These are phyloP conservation scores for Rhinoraja longicauda DNA, from an alignment of 2,797 vertebrate genomes.

Conservation along the genomic window DNA sequence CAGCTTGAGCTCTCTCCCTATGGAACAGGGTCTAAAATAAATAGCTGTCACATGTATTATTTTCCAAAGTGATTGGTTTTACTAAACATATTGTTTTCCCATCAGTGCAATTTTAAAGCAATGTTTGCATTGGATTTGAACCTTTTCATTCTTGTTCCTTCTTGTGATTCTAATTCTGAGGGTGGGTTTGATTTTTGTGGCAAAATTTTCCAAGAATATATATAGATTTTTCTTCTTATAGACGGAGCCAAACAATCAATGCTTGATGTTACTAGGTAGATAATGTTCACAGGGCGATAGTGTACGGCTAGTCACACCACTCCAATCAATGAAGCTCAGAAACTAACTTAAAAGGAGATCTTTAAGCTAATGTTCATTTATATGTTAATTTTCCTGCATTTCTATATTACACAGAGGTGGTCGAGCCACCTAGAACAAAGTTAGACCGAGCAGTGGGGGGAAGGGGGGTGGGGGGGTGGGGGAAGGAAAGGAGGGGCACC, in stretches of 20 bases:
- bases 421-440: too few species aligned
- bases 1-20: not conserved
- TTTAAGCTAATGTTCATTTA: not conserved
- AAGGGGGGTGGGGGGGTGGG: too few species aligned
- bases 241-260: not conserved
- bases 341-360: not conserved
- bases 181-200: not conserved
- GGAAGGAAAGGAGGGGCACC: too few species aligned
- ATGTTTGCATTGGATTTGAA: not conserved
- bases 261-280: not conserved
- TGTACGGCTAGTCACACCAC: not conserved
- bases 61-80: constrained; percentile 17
- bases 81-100: not conserved
- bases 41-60: constrained; percentile 4
- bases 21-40: constrained; percentile 1
- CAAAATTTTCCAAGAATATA: not conserved
- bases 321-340: not conserved
- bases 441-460: too few species aligned
- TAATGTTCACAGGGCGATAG: not conserved
- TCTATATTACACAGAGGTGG: too few species aligned
- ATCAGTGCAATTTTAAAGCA: not conserved
- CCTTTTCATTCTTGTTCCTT: not conserved
- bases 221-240: not conserved
- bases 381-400: not conserved
- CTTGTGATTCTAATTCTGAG: not conserved